Evolutionary conservation across 2,797 vertebrate species (phyloP).

Genomic region (Lutjanus argentimaculatus): DNA sequence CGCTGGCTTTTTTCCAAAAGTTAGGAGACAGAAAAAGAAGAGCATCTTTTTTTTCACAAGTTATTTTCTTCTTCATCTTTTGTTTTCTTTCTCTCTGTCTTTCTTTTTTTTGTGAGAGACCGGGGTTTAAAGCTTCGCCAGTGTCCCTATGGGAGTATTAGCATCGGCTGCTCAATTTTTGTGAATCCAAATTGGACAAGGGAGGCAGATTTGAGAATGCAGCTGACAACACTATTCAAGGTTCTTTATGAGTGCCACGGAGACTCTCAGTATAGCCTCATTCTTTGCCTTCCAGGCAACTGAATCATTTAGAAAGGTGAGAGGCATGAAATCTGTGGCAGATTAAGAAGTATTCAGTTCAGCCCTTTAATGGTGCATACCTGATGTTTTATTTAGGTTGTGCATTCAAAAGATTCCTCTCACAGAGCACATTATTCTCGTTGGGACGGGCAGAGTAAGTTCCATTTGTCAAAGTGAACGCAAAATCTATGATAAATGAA

Average conservation of each 20-base stretch:
- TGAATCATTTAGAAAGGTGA: constrained; percentile 74
- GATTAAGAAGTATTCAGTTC: constrained; percentile 76
- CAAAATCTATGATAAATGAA: constrained; percentile 11
- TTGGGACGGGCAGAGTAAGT: constrained; percentile 8
- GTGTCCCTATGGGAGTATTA: constrained; percentile 71
- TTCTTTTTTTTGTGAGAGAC: constrained; percentile 32
- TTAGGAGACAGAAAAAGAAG: constrained; percentile 57
- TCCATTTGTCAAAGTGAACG: constrained; percentile 30
- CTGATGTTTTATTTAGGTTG: constrained; percentile 87
- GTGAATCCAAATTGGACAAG: constrained; percentile 71
- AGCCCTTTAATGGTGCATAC: constrained; percentile 83
- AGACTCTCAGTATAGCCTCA: constrained; percentile 39
- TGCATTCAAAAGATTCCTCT: constrained; percentile 71
- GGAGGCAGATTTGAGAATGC: constrained; percentile 63
- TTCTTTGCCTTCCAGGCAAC: constrained; percentile 65
- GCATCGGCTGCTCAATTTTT: constrained; percentile 68
- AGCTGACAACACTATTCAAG: constrained; percentile 61
- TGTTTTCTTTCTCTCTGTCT: constrained; percentile 56
- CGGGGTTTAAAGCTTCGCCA: constrained; percentile 51
- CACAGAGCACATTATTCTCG: constrained; percentile 33
- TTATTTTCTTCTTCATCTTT: constrained; percentile 65
- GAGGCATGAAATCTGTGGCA: constrained; percentile 62
- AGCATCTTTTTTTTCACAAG: constrained; percentile 37
- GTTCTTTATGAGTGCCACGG: constrained; percentile 51
- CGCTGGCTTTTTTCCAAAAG: constrained; percentile 68